A percentile compares a stretch with the other conserved stretches of the same genome.
Conservation (phyloP, 2,113 vertebrate genomes). For the Felis catus region DNA sequence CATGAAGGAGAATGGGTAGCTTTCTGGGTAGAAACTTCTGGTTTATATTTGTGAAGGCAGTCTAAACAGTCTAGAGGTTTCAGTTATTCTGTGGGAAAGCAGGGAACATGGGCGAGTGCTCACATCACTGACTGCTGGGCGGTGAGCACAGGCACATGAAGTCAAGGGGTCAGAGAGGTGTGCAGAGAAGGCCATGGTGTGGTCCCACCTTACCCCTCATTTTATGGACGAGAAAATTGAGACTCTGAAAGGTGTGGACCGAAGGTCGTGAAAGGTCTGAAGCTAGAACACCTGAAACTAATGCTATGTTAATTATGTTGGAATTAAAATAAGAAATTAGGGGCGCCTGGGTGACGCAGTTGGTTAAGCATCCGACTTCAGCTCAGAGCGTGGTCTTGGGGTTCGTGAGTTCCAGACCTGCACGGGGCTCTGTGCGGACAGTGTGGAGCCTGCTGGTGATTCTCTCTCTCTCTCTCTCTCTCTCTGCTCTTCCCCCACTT, state of each 20-base stretch:
- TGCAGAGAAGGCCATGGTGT: accelerated
- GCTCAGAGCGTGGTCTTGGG: background rate
- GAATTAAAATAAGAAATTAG: background rate
- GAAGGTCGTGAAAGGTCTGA: background rate
- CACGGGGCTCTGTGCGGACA: background rate
- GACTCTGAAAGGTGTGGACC: background rate
- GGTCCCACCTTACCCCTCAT: background rate
- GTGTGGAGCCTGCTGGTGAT: background rate
- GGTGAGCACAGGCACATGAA: background rate
- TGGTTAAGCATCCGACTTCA: background rate
- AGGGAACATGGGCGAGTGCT: accelerated
- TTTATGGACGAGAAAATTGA: background rate
- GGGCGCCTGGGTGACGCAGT: background rate
- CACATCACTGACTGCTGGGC: background rate
- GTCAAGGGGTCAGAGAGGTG: background rate
- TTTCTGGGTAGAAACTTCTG: background rate
- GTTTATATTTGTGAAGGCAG: background rate
- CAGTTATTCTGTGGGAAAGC: background rate
- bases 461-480: background rate
- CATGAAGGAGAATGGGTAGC: background rate
- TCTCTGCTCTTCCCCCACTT: too few species aligned
- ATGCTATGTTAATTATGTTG: too few species aligned
- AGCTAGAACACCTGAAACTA: background rate
- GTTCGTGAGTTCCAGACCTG: background rate
- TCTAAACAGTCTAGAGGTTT: background rate